A percentile compares a stretch with the other conserved stretches of the same genome.
Conservation (phyloP, 1,140 invertebrate genomes). For the Rhyzopertha dominica region DNA sequence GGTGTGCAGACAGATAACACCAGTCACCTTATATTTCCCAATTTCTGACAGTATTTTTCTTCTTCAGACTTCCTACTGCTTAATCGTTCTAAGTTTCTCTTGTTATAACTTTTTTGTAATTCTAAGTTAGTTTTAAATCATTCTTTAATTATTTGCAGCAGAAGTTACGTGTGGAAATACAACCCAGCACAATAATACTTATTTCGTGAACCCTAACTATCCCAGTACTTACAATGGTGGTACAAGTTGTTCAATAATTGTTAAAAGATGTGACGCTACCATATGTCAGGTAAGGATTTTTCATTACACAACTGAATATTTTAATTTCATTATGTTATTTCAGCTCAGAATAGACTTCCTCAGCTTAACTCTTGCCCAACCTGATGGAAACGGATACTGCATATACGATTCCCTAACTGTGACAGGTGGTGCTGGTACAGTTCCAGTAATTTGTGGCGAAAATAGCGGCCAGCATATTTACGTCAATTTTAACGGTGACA, state of each 20-base stretch:
- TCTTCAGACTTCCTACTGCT: too few relatives aligned
- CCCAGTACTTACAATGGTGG: conserved; percentile 61
- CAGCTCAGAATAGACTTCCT: conserved; percentile 73
- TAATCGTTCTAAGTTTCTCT: too few relatives aligned
- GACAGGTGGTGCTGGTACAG: conserved; percentile 58
- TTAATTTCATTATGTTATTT: conserved; percentile 34
- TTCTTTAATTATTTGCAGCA: conserved; percentile 56
- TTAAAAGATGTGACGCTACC: conserved; percentile 60
- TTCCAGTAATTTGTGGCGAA: conserved; percentile 73
- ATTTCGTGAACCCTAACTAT: conserved; percentile 72
- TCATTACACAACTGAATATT: conserved; percentile 3
- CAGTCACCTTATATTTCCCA: too few relatives aligned
- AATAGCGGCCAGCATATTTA: conserved; percentile 78
- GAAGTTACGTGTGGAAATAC: conserved; percentile 61
- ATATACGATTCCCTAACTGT: conserved; percentile 63
- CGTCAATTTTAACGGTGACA: conserved; percentile 65
- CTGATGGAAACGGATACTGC: conserved; percentile 67
- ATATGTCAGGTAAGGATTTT: conserved; percentile 63
- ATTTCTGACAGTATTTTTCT: too few relatives aligned
- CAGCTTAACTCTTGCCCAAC: conserved; percentile 66
- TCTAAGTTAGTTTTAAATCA: too few relatives aligned
- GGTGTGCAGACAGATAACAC: too few relatives aligned
- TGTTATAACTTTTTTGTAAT: too few relatives aligned
- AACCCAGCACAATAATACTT: conserved; percentile 72
- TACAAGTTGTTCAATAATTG: conserved; percentile 62